Percentiles rank a stretch among this genome's conserved stretches.
These are phyloP conservation scores for Chloroceryle inda DNA, from an alignment of 2,797 vertebrate genomes.

Conservation along the genomic window DNA sequence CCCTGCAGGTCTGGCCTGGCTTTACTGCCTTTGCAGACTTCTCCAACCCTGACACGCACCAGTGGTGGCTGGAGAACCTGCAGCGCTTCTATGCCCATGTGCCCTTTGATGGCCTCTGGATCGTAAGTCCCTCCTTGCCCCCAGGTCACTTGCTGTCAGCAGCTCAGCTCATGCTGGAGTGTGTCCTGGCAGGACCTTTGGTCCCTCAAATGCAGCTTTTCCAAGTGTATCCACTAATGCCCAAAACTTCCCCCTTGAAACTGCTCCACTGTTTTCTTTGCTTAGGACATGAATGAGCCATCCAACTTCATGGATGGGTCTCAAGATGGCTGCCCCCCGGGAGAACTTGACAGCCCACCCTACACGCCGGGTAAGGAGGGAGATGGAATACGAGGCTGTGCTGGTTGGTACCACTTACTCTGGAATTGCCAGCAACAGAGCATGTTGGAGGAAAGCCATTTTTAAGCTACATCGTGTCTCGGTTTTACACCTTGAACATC, in stretches of 20 bases:
- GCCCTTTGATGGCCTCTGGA: slow-evolving; percentile 90
- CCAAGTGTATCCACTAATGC: background rate
- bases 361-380: slow-evolving; percentile 84
- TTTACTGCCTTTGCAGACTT: slow-evolving; percentile 90
- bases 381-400: background rate
- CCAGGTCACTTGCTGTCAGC: background rate
- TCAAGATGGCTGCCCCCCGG: slow-evolving; percentile 83
- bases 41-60: slow-evolving; percentile 83
- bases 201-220: background rate
- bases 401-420: fast-evolving
- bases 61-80: slow-evolving; percentile 92
- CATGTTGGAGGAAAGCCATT: background rate
- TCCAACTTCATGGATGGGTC: slow-evolving; percentile 92
- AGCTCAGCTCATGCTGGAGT: fast-evolving
- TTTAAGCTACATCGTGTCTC: background rate
- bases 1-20: slow-evolving; percentile 89
- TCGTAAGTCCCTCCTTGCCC: slow-evolving; percentile 81
- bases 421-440: fast-evolving
- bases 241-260: background rate
- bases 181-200: background rate
- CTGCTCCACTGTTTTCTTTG: background rate
- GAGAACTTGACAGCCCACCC: slow-evolving; percentile 86
- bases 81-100: slow-evolving; percentile 83
- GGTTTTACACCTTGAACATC: background rate
- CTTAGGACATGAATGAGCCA: slow-evolving; percentile 93